Evolutionary conservation across 1,140 invertebrate genomes (phyloP).

Genomic region (Ceratosolen fusciceps): DNA sequence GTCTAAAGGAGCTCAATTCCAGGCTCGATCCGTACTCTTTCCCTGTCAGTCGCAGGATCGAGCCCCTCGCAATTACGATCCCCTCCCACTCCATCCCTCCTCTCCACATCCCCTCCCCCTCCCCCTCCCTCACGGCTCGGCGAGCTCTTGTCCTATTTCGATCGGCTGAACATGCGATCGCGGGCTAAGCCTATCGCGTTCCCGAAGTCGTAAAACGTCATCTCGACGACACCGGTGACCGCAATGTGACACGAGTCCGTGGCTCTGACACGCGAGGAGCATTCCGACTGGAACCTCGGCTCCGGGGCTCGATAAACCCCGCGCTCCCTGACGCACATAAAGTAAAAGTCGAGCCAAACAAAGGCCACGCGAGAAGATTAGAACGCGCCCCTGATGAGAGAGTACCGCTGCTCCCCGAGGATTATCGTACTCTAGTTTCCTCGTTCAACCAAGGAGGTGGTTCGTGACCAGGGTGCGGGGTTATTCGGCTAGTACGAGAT

Average conservation of each 20-base stretch:
- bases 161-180: background rate
- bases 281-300: background rate
- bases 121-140: background rate
- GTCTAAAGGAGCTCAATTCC: background rate
- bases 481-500: too few relatives aligned
- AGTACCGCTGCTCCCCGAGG: constrained; percentile 18
- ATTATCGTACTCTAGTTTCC: constrained; percentile 34
- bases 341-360: background rate
- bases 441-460: background rate
- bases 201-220: constrained; percentile 11
- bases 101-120: too few relatives aligned
- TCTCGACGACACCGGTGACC: constrained; percentile 3
- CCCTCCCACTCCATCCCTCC: background rate
- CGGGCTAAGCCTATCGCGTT: background rate
- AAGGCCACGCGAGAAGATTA: constrained; percentile 5
- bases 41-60: background rate
- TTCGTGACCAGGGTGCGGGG: background rate
- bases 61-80: background rate
- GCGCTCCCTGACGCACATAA: too few relatives aligned
- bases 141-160: too few relatives aligned
- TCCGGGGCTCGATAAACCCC: too few relatives aligned
- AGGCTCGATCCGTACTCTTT: background rate
- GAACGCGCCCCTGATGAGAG: constrained; percentile 26
- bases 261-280: constrained; percentile 22
- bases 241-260: constrained; percentile 18